Evolutionary conservation across 2,888 invertebrate genomes (phyloP).

Genomic region (Drymonia ruficornis): DNA sequence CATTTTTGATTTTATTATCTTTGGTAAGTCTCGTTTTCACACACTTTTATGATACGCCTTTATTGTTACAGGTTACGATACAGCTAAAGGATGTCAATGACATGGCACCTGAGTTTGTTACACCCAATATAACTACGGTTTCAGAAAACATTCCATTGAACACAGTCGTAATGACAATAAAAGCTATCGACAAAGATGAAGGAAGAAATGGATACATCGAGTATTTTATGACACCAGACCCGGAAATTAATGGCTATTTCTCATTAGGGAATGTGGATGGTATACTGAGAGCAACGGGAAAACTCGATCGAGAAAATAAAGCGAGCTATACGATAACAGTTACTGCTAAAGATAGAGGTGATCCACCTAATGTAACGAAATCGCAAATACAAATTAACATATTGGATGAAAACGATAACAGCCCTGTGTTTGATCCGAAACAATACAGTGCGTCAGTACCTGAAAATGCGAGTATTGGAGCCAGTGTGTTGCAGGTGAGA

Average conservation of each 20-base stretch:
- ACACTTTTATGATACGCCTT: slow-evolving; percentile 27
- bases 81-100: slow-evolving; percentile 96
- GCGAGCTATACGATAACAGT: slow-evolving; percentile 90
- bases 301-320: slow-evolving; percentile 92
- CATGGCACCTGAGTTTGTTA: slow-evolving; percentile 93
- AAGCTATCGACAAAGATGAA: slow-evolving; percentile 95
- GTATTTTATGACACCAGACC: slow-evolving; percentile 90
- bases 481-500: slow-evolving; percentile 92
- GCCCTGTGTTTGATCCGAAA: slow-evolving; percentile 94
- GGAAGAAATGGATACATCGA: slow-evolving; percentile 96
- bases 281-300: slow-evolving; percentile 92
- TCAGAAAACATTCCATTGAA: slow-evolving; percentile 94
- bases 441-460: slow-evolving; percentile 96
- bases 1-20: slow-evolving; percentile 24
- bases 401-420: slow-evolving; percentile 95
- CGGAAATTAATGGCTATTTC: slow-evolving; percentile 88
- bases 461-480: slow-evolving; percentile 97
- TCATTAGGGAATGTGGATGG: slow-evolving; percentile 95
- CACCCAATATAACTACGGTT: slow-evolving; percentile 91
- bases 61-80: slow-evolving; percentile 90
- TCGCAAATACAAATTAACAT: slow-evolving; percentile 89
- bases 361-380: slow-evolving; percentile 90
- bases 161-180: slow-evolving; percentile 94
- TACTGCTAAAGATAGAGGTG: slow-evolving; percentile 95
- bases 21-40: slow-evolving; percentile 25